Conservation (phyloP, 1,140 invertebrate genomes). For the Rhopalosiphum maidis region DNA sequence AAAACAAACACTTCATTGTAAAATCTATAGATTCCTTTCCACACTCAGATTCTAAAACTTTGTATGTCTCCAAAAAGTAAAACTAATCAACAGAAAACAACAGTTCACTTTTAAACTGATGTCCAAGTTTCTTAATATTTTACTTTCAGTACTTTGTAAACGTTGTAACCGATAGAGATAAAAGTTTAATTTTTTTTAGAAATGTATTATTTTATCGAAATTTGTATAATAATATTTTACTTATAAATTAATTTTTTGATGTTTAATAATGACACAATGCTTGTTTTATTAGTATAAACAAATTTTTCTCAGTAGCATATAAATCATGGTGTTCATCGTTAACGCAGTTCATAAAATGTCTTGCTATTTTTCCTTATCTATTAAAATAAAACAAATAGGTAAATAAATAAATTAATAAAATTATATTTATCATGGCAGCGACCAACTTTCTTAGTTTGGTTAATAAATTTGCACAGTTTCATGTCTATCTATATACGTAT, state of each 20-base stretch:
- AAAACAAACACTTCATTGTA: neutral
- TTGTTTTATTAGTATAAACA: neutral
- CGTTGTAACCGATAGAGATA: neutral
- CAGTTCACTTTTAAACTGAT: conserved; percentile 10
- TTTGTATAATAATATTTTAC: neutral
- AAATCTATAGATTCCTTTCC: neutral
- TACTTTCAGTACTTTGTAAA: conserved; percentile 1
- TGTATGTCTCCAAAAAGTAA: neutral
- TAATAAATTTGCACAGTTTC: neutral
- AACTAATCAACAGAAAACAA: conserved; percentile 34
- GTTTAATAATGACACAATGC: neutral
- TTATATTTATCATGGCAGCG: neutral
- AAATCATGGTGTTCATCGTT: neutral
- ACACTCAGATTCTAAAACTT: neutral
- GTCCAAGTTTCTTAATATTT: neutral
- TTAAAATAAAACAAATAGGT: neutral
- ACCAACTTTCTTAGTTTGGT: neutral
- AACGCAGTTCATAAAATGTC: neutral
- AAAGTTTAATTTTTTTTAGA: conserved; percentile 19
- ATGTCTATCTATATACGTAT: neutral
- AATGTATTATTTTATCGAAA: neutral
- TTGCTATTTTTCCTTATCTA: neutral
- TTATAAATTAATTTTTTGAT: neutral
- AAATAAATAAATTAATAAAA: neutral
- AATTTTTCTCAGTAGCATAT: neutral